Evolutionary conservation across 2,888 invertebrate species (phyloP).

Genomic region (Dinocampus coccinellae): DNA sequence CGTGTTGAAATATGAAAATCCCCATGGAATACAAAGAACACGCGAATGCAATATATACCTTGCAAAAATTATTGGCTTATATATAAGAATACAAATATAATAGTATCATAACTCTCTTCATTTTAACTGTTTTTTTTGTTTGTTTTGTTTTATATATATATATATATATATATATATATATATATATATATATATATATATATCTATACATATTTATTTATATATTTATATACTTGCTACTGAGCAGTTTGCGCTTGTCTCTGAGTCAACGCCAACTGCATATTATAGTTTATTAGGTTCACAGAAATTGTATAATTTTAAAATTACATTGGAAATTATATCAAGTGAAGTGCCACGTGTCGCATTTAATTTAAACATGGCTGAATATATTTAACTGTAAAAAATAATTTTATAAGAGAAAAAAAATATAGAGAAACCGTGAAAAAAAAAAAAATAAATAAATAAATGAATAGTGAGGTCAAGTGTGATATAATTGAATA

Average conservation of each 20-base stretch:
- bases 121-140: not conserved
- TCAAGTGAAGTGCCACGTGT: constrained; percentile 6
- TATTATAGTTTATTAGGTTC: constrained; percentile 45
- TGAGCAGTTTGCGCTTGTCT: constrained; percentile 39
- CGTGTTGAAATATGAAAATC: constrained; percentile 14
- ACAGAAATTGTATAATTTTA: constrained; percentile 45
- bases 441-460: no score
- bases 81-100: constrained; percentile 2
- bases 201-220: no score
- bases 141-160: not conserved
- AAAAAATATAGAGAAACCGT: no score
- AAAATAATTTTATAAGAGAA: not conserved
- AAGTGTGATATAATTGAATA: no score
- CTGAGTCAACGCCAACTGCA: constrained; percentile 28
- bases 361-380: not conserved
- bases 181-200: constrained; percentile 13
- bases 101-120: constrained; percentile 8
- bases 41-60: not conserved
- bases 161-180: constrained; percentile 13
- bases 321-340: constrained; percentile 45
- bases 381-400: not conserved
- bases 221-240: constrained; percentile 16
- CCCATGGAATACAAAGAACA: constrained; percentile 26
- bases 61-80: not conserved
- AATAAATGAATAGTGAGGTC: no score